Evolutionary conservation across 2,113 vertebrate species (phyloP).

Genomic region (Bubo blakistoni): DNA sequence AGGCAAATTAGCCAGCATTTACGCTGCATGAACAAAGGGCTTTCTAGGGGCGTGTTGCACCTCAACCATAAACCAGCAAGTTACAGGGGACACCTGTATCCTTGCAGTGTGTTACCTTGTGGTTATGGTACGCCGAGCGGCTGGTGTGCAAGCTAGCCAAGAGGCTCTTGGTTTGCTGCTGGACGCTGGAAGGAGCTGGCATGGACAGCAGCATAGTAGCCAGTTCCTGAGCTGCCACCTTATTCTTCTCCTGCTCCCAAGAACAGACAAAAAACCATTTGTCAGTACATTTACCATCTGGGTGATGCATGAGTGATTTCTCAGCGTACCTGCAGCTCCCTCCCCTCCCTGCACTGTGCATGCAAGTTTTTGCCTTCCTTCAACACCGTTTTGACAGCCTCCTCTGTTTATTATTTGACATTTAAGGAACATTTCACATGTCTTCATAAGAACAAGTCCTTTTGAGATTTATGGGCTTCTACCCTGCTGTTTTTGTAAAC

Average conservation of each 20-base stretch:
- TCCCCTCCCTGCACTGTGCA: not conserved
- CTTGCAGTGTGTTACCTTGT: constrained; percentile 80
- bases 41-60: not conserved
- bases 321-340: not conserved
- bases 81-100: not conserved
- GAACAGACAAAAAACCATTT: not conserved
- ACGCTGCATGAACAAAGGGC: not conserved
- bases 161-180: constrained; percentile 97
- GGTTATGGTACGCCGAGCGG: constrained; percentile 95
- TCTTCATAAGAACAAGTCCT: not conserved
- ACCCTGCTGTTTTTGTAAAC: constrained; percentile 39
- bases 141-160: constrained; percentile 95
- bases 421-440: not conserved
- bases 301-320: not conserved
- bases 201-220: constrained; percentile 93
- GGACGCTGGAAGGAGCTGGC: constrained; percentile 92
- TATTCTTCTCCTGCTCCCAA: constrained; percentile 88
- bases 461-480: constrained; percentile 13
- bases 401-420: not conserved
- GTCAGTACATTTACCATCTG: not conserved
- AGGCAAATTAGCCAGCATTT: not conserved
- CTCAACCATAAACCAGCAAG: not conserved
- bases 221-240: constrained; percentile 88
- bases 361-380: not conserved
- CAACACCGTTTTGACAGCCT: not conserved